Evolutionary conservation across 2,113 vertebrate genomes (phyloP).

Genomic region (Sprattus sprattus): DNA sequence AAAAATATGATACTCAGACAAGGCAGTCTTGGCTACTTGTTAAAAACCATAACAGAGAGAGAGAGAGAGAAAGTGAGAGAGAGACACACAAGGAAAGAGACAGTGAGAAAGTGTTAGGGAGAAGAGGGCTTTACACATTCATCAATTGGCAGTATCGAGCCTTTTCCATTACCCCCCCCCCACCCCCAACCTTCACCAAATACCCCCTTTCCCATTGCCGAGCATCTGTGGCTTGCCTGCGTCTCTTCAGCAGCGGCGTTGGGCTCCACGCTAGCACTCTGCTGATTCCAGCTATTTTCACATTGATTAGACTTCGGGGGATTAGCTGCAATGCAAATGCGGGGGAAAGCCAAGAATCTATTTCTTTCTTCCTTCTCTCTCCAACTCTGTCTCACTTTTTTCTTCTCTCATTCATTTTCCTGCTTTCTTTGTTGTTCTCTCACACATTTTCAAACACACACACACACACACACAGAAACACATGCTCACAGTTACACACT

Average conservation of each 20-base stretch:
- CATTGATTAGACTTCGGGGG: constrained; percentile 71
- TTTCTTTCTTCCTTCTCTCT: constrained; percentile 5
- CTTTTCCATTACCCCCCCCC: constrained; percentile 40
- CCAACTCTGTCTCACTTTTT: neutral
- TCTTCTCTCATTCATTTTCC: neutral
- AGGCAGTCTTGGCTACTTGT: neutral
- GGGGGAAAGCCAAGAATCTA: constrained; percentile 10
- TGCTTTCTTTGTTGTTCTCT: neutral
- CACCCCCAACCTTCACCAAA: neutral
- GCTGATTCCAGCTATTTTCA: constrained; percentile 70
- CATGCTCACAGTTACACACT: neutral
- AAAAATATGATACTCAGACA: neutral
- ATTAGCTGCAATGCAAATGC: constrained; percentile 70
- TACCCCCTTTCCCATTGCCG: neutral
- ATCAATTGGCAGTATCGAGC: constrained; percentile 70
- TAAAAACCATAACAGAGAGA: neutral
- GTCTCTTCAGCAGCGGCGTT: constrained; percentile 57
- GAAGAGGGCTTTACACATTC: constrained; percentile 51
- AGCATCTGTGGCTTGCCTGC: constrained; percentile 33
- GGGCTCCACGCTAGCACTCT: constrained; percentile 63
- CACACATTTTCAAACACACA: neutral
- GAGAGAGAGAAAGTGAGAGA: constrained; percentile 40
- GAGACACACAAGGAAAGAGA: neutral
- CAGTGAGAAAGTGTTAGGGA: constrained; percentile 57
- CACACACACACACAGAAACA: neutral